Percentiles rank a stretch among this genome's conserved stretches.
phyloP scores from a whole-genome alignment of 2,113 vertebrate species.

The Periophthalmodon schlosseri region DNA sequence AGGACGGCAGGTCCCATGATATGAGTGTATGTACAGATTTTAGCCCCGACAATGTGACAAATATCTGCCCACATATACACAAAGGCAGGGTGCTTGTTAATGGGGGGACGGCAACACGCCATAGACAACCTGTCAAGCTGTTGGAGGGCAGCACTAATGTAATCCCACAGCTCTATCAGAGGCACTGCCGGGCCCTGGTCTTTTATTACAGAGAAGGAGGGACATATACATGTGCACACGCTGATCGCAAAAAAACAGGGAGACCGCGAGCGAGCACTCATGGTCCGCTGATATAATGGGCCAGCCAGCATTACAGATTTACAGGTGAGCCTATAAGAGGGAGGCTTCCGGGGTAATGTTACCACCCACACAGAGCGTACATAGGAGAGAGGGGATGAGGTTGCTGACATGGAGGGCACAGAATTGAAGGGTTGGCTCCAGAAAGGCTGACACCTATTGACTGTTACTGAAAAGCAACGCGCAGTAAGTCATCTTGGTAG shows the following conservation, averaged over 20 bases:
- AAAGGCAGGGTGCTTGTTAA: constrained; percentile 51
- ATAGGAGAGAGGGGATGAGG: neutral
- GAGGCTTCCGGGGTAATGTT: constrained; percentile 7
- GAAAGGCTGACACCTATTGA: constrained; percentile 6
- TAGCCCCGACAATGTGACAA: too few species aligned
- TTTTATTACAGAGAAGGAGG: constrained; percentile 67
- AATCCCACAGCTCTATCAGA: constrained; percentile 73
- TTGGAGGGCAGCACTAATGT: constrained; percentile 67
- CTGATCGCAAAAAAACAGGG: constrained; percentile 44
- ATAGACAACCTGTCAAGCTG: constrained; percentile 71
- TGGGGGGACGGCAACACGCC: constrained; percentile 61
- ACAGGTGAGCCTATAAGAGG: constrained; percentile 49
- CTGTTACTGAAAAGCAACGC: neutral
- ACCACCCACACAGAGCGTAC: neutral
- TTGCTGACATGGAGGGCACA: constrained; percentile 3
- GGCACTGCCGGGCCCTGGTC: constrained; percentile 52
- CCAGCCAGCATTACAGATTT: constrained; percentile 54
- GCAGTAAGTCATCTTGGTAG: neutral
- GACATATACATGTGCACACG: constrained; percentile 36
- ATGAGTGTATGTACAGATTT: too few species aligned
- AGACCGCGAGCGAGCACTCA: constrained; percentile 49
- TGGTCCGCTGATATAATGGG: constrained; percentile 65
- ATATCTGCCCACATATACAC: neutral
- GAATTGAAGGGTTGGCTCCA: neutral
- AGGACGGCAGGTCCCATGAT: too few species aligned